Evolutionary conservation across 2,888 invertebrate genomes (phyloP).

Genomic region (Thymelicus acteon): DNA sequence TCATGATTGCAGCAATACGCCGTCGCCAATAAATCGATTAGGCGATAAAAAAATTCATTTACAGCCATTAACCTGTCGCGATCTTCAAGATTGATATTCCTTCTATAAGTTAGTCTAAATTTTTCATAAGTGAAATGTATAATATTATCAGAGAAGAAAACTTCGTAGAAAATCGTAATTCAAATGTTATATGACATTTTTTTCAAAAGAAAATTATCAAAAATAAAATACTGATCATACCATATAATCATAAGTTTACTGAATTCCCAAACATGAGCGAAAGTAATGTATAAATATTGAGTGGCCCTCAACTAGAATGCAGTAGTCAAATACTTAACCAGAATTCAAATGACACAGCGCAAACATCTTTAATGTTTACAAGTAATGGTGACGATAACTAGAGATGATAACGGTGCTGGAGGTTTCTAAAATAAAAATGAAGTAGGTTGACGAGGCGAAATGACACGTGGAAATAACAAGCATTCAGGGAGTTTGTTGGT

Average conservation of each 20-base stretch:
- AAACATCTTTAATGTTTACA: constrained; percentile 14
- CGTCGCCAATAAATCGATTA: constrained; percentile 44
- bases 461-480: not conserved
- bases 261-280: constrained; percentile 2
- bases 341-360: constrained; percentile 15
- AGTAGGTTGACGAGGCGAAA: not conserved
- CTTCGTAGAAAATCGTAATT: not conserved
- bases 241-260: not conserved
- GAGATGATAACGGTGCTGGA: not conserved
- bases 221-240: no score
- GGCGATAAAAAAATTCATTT: constrained; percentile 40
- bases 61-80: constrained; percentile 21
- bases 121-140: not conserved
- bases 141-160: not conserved
- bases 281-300: constrained; percentile 9
- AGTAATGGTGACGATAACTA: not conserved
- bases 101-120: not conserved
- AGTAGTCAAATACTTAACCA: constrained; percentile 14
- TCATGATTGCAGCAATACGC: constrained; percentile 34
- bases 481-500: not conserved
- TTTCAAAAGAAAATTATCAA: no score
- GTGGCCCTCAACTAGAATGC: constrained; percentile 2
- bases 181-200: not conserved
- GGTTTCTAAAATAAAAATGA: constrained; percentile 6
- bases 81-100: constrained; percentile 17